phyloP scores from a whole-genome alignment of 2,888 invertebrate genomes.

The Alloscopus bannaensis region DNA sequence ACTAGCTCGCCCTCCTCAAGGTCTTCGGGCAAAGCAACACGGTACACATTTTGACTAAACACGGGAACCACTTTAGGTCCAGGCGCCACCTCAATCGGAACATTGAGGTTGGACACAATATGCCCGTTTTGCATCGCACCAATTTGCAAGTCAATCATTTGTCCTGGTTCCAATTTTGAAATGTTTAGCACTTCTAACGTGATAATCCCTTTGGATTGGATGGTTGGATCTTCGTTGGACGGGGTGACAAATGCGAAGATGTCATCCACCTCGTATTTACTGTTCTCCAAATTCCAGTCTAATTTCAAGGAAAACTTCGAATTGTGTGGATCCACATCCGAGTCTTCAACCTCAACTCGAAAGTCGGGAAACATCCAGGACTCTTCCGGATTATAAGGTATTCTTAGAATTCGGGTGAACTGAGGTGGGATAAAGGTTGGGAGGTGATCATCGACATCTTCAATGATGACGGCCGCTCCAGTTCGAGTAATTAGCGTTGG shows the following conservation, averaged over 20 bases:
- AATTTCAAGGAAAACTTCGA: conserved; percentile 69
- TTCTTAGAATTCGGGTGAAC: conserved; percentile 64
- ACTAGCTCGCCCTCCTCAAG: conserved; percentile 75
- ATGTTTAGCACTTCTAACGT: conserved; percentile 71
- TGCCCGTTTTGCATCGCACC: conserved; percentile 71
- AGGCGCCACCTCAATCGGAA: conserved; percentile 70
- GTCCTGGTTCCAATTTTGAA: conserved; percentile 69
- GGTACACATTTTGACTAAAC: conserved; percentile 82
- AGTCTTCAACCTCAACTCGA: conserved; percentile 69
- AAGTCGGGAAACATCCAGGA: conserved; percentile 71
- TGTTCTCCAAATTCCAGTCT: conserved; percentile 67
- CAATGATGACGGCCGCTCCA: conserved; percentile 84
- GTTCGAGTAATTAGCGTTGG: conserved; percentile 70
- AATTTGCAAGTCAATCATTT: conserved; percentile 71
- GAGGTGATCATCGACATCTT: conserved; percentile 86
- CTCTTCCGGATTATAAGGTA: conserved; percentile 70
- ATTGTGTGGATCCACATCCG: conserved; percentile 67
- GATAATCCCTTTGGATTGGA: conserved; percentile 71
- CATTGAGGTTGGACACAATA: conserved; percentile 69
- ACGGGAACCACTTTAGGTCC: conserved; percentile 74
- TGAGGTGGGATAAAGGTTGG: conserved; percentile 76
- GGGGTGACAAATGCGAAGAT: conserved; percentile 71
- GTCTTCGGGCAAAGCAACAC: conserved; percentile 86
- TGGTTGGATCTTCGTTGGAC: conserved; percentile 64
- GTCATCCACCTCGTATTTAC: conserved; percentile 56